Evolutionary conservation across 64 coral and sea anemone genomes (phyloP), one percentile per base, ranked within the genome.

Genomic region (Exaiptasia diaphana): DNA sequence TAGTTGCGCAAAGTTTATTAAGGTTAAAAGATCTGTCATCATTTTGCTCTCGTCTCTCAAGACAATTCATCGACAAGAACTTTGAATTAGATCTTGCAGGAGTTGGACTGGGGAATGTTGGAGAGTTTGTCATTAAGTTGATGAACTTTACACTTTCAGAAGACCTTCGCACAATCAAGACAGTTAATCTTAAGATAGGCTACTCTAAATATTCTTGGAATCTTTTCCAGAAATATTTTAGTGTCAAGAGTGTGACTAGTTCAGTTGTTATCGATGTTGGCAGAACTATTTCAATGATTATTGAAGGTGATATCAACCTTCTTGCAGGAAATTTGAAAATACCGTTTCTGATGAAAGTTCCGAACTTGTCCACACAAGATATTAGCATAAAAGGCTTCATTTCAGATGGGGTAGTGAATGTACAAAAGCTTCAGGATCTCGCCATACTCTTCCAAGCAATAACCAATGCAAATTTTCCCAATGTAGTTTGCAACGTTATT

Each of bases 311-410:
- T 1, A 90, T 90, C 37, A 33, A 67, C 62, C 71, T 78, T 13
- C 37, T 76, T 1, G 41, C 28, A 38, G 77, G 57, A 9, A 39
- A 55, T 25, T 14, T 70, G 43, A 67, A 56, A 61, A 83, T 90
- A n/a, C 87, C 87, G 15, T 75, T 90, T 40, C 50, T 75, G 49
- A 60, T 90, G 87, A 45, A 83, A 29, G 70, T 90, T 1, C 87
- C 87, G 49, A 71, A 40, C 32, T 26, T 35, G 62, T 1, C 12
- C 18, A 40, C 70, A 32, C 78, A 90, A 55, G 65, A 71, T 54
- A 49, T 90, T 18, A 55, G 63, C 35, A 63, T 90, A 29, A 34
- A 55, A 3, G 50, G 74, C 17, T 28, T 76, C n/a, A 41, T 21
- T 10, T 48, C 15, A n/a, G 11, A 67, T 62, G 35, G 21, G 14